Evolutionary conservation across 2,888 invertebrate species (phyloP).

Genomic region (Augiades crinisus): DNA sequence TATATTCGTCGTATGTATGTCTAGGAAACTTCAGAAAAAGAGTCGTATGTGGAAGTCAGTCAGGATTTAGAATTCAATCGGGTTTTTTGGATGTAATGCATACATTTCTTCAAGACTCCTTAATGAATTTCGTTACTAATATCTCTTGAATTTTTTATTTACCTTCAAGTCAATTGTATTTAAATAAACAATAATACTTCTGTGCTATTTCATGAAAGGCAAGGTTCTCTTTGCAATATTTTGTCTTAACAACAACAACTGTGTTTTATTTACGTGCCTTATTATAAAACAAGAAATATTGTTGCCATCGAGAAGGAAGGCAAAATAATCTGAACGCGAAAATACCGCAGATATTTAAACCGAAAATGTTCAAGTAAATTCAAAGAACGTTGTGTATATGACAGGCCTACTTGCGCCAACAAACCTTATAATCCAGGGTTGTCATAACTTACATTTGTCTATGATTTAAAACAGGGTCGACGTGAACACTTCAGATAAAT

Average conservation of each 20-base stretch:
- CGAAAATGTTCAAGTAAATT: conserved; percentile 17
- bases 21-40: too few species aligned
- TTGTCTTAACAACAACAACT: not conserved
- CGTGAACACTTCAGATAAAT: conserved; percentile 2
- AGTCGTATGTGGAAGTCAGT: too few species aligned
- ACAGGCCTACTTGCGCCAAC: conserved; percentile 10
- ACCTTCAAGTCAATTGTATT: too few species aligned
- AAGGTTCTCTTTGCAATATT: not conserved
- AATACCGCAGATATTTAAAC: conserved; percentile 9
- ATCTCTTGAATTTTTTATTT: too few species aligned
- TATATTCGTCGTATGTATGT: too few species aligned
- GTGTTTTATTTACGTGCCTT: not conserved
- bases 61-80: too few species aligned
- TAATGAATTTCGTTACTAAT: too few species aligned
- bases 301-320: not conserved
- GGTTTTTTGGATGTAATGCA: too few species aligned
- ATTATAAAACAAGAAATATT: not conserved
- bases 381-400: conserved; percentile 16
- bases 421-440: conserved; percentile 13
- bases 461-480: not conserved
- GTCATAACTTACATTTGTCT: not conserved
- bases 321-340: conserved; percentile 2
- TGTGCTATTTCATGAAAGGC: too few species aligned
- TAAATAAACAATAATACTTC: too few species aligned
- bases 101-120: too few species aligned